These are phyloP conservation scores for Drosophila bifasciata DNA, from an alignment of 1,140 invertebrate species.

Conservation along the genomic window DNA sequence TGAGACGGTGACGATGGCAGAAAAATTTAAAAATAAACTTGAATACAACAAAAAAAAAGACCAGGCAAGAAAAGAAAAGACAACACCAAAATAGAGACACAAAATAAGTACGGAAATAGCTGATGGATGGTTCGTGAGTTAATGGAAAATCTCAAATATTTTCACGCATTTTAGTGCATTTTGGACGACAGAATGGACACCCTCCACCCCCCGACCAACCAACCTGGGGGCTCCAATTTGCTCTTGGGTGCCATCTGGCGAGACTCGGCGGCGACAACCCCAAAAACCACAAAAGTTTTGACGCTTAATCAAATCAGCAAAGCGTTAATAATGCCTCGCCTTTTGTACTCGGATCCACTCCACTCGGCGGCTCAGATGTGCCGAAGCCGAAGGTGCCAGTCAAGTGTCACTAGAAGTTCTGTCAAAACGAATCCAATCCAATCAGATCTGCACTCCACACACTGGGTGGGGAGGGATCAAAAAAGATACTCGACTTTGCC, in stretches of 20 bases:
- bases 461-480: no score
- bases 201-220: no score
- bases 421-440: conserved; percentile 56
- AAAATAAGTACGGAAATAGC: conserved; percentile 23
- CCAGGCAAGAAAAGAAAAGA: not conserved
- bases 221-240: not conserved
- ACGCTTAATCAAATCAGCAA: conserved; percentile 73
- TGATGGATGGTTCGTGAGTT: conserved; percentile 13
- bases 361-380: conserved; percentile 17
- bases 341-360: no score
- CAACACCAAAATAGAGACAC: conserved; percentile 11
- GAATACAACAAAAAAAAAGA: conserved; percentile 7
- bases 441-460: conserved; percentile 9
- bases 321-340: conserved; percentile 72
- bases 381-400: conserved; percentile 58
- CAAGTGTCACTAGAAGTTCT: conserved; percentile 74
- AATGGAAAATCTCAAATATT: conserved; percentile 6
- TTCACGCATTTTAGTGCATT: conserved; percentile 36
- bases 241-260: conserved; percentile 10
- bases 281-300: conserved; percentile 63
- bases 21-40: conserved; percentile 49
- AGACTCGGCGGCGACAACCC: conserved; percentile 49
- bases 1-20: conserved; percentile 58
- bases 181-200: no score
- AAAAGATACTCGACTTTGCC: not conserved